A percentile compares a stretch with the other conserved stretches of the same genome.
phyloP scores from a whole-genome alignment of 2,888 invertebrate species.

The Lithophane semibrunnea region DNA sequence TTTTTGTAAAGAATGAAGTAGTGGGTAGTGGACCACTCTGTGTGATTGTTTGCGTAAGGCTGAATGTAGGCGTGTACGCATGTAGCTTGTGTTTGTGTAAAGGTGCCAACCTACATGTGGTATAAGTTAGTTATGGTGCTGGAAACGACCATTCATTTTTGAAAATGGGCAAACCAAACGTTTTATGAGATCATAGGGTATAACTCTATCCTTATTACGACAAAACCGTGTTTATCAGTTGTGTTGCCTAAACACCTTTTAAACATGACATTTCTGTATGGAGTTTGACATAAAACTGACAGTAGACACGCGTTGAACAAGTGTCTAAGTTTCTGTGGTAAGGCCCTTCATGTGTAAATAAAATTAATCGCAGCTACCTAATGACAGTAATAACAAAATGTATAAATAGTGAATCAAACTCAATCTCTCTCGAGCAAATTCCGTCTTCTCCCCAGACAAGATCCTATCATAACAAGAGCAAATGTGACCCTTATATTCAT shows the following conservation, averaged over 20 bases:
- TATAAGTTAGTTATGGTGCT: background rate
- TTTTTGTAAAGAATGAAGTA: slow-evolving; percentile 51
- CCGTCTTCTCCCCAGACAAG: slow-evolving; percentile 8
- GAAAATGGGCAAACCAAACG: background rate
- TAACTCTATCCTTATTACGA: too few species aligned
- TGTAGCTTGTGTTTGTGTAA: slow-evolving; percentile 1
- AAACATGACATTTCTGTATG: too few species aligned
- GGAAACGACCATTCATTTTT: background rate
- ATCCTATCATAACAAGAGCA: slow-evolving; percentile 23
- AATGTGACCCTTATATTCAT: slow-evolving; percentile 21
- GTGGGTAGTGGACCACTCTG: background rate
- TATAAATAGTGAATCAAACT: background rate
- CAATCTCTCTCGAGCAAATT: background rate
- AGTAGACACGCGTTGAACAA: too few species aligned
- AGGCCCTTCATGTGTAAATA: background rate
- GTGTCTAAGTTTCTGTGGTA: too few species aligned
- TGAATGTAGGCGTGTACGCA: background rate
- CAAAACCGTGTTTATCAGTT: too few species aligned
- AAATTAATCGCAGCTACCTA: background rate
- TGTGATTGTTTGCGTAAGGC: slow-evolving; percentile 9
- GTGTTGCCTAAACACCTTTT: too few species aligned
- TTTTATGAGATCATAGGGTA: background rate
- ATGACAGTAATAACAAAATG: background rate
- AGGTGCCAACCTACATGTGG: background rate
- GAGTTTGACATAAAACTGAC: too few species aligned